A percentile compares a stretch with the other conserved stretches of the same genome.
These are phyloP conservation scores for Pasiphila rectangulata DNA, from an alignment of 2,888 invertebrate species.

Conservation along the genomic window DNA sequence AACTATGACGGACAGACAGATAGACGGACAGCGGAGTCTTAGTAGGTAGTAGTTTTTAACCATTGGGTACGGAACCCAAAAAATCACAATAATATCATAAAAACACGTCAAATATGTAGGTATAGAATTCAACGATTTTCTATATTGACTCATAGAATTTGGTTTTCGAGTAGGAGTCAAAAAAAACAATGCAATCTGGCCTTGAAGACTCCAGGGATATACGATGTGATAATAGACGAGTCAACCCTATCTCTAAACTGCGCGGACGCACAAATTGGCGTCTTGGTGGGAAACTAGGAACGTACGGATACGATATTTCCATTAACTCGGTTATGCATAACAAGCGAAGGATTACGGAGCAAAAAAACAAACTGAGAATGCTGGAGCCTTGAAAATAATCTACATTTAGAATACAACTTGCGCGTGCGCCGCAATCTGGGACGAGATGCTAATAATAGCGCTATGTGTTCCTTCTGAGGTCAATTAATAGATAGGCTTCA, in stretches of 20 bases:
- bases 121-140: too few species aligned
- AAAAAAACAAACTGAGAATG: constrained; percentile 44
- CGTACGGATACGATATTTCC: constrained; percentile 58
- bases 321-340: constrained; percentile 58
- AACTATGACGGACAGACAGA: too few species aligned
- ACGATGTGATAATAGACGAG: not conserved
- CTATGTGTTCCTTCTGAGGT: constrained; percentile 25
- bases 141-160: too few species aligned
- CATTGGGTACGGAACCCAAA: too few species aligned
- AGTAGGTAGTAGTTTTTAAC: too few species aligned
- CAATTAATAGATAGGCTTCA: constrained; percentile 3
- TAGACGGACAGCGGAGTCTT: too few species aligned
- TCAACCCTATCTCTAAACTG: constrained; percentile 36
- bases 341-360: constrained; percentile 46
- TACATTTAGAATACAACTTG: constrained; percentile 32
- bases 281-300: constrained; percentile 59
- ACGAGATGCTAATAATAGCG: constrained; percentile 28
- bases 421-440: constrained; percentile 18
- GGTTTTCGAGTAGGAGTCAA: too few species aligned
- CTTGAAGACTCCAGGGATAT: too few species aligned
- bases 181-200: too few species aligned
- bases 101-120: too few species aligned
- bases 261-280: constrained; percentile 75
- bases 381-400: constrained; percentile 49
- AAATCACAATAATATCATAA: too few species aligned